A percentile compares a stretch with the other conserved stretches of the same genome.
Evolutionary conservation across 2,888 invertebrate species (phyloP).

Genomic region (Pediacus dermestoides): DNA sequence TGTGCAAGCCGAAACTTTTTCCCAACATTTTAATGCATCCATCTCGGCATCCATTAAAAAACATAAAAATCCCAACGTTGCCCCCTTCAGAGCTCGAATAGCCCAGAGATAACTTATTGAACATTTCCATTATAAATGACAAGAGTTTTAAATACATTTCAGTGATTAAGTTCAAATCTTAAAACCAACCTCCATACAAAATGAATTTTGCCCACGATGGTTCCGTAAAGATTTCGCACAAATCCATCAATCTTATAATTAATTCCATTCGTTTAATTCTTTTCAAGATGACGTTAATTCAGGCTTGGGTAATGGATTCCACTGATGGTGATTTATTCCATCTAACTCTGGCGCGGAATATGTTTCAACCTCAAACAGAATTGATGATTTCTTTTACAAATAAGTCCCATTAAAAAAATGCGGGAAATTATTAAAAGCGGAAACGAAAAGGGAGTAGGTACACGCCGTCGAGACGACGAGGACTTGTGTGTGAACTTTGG

Average conservation of each 20-base stretch:
- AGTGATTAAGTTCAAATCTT: slow-evolving; percentile 37
- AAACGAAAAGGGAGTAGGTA: too few relatives aligned
- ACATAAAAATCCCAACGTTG: too few relatives aligned
- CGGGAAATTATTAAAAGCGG: too few relatives aligned
- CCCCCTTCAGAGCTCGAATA: too few relatives aligned
- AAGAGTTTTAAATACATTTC: slow-evolving; percentile 24
- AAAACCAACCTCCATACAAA: slow-evolving; percentile 31
- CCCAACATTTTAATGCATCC: too few relatives aligned
- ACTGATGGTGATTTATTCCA: slow-evolving; percentile 46
- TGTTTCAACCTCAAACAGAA: slow-evolving; percentile 13
- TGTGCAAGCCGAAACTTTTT: too few relatives aligned
- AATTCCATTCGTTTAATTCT: slow-evolving; percentile 53
- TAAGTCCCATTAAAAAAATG: slow-evolving; percentile 5
- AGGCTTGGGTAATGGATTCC: slow-evolving; percentile 46
- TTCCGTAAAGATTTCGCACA: slow-evolving; percentile 39
- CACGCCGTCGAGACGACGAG: too few relatives aligned
- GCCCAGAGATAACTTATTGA: too few relatives aligned
- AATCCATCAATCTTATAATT: slow-evolving; percentile 54
- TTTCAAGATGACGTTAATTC: slow-evolving; percentile 52
- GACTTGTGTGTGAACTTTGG: too few relatives aligned
- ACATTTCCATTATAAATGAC: too few relatives aligned
- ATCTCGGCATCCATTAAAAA: too few relatives aligned
- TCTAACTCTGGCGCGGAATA: slow-evolving; percentile 31
- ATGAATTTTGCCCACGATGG: slow-evolving; percentile 25
- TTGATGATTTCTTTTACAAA: slow-evolving; percentile 8